A percentile compares a stretch with the other conserved stretches of the same genome.
Conservation (phyloP, 2,797 vertebrate genomes). For the Galago senegalensis region DNA sequence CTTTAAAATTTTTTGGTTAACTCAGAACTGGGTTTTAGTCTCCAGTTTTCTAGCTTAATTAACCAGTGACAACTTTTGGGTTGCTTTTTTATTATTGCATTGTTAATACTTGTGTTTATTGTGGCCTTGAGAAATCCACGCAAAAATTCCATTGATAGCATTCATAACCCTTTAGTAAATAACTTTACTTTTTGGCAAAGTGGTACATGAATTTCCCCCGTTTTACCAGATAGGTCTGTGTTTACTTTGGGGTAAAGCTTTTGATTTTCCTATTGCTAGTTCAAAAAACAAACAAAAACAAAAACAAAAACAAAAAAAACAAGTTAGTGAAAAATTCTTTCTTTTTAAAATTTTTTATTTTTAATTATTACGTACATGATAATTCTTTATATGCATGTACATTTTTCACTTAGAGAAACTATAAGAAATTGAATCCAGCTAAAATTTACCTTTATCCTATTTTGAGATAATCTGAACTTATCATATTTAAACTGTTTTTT, state of each 20-base stretch:
- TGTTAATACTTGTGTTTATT: slow-evolving; percentile 10
- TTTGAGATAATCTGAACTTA: slow-evolving; percentile 49
- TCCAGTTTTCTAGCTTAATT: neutral
- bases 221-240: slow-evolving; percentile 26
- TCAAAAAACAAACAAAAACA: neutral
- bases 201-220: slow-evolving; percentile 3
- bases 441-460: slow-evolving; percentile 38
- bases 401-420: slow-evolving; percentile 46
- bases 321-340: neutral
- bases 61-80: slow-evolving; percentile 27
- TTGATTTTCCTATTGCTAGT: slow-evolving; percentile 37
- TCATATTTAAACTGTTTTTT: slow-evolving; percentile 4
- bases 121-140: slow-evolving; percentile 45
- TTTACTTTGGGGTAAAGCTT: slow-evolving; percentile 7
- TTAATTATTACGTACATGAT: too few species aligned
- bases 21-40: neutral
- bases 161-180: slow-evolving; percentile 38
- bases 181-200: slow-evolving; percentile 40
- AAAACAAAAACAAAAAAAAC: neutral
- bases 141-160: neutral
- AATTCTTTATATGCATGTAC: neutral
- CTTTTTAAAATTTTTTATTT: too few species aligned
- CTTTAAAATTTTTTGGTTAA: neutral
- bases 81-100: slow-evolving; percentile 52
- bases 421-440: slow-evolving; percentile 57